Conservation (phyloP, 2,888 invertebrate species). For the Myopa testacea region DNA sequence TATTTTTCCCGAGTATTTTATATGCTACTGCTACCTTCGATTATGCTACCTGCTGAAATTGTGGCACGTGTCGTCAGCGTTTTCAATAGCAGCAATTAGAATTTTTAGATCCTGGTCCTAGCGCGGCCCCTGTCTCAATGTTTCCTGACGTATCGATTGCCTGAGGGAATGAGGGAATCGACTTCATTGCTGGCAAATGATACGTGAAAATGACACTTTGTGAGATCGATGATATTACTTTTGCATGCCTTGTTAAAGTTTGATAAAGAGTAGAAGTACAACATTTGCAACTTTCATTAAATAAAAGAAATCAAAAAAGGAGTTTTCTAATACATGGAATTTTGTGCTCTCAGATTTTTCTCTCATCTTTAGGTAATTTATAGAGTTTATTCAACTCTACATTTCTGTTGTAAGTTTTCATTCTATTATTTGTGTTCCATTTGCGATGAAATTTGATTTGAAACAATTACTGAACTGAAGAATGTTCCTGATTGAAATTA, state of each 20-base stretch:
- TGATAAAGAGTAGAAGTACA: not conserved
- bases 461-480: no score
- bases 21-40: no score
- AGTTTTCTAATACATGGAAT: no score
- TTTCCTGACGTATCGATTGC: not conserved
- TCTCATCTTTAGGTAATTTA: not conserved
- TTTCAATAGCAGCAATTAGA: constrained; percentile 66
- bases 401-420: no score
- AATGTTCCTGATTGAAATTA: no score
- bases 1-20: no score
- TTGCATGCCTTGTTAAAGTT: constrained; percentile 44
- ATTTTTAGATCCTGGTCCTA: constrained; percentile 49
- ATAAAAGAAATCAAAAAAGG: no score
- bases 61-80: constrained; percentile 50
- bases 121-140: constrained; percentile 53
- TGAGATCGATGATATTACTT: constrained; percentile 67
- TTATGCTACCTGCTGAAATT: not conserved
- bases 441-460: no score
- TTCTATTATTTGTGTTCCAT: no score
- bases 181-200: constrained; percentile 63
- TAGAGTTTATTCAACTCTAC: no score
- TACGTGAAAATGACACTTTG: constrained; percentile 68
- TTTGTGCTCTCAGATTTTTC: not conserved
- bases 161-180: constrained; percentile 30
- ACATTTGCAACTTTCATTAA: no score